These are phyloP conservation scores for Mus musculus DNA, from an alignment of 2,113 vertebrate genomes.

Conservation along the genomic window GRCm39 chr11:14418001-14418500, in stretches of 20 bases:
- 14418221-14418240: too few species aligned
- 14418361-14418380: not conserved
- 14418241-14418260: not conserved
- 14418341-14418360: not conserved
- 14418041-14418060: not conserved
- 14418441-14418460: too few species aligned
- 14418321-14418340: not conserved
- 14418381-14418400: not conserved
- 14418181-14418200: not conserved
- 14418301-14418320: not conserved
- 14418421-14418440: not conserved
- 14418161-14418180: not conserved
- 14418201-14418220: not conserved
- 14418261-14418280: not conserved
- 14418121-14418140: not conserved
- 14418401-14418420: fast-evolving
- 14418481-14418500: not conserved
- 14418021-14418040: not conserved
- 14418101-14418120: too few species aligned
- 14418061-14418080: not conserved
- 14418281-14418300: too few species aligned
- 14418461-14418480: too few species aligned
- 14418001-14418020: not conserved
- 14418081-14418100: not conserved
- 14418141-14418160: not conserved